phyloP scores from a whole-genome alignment of 2,113 vertebrate species.

The Rhea pennata region DNA sequence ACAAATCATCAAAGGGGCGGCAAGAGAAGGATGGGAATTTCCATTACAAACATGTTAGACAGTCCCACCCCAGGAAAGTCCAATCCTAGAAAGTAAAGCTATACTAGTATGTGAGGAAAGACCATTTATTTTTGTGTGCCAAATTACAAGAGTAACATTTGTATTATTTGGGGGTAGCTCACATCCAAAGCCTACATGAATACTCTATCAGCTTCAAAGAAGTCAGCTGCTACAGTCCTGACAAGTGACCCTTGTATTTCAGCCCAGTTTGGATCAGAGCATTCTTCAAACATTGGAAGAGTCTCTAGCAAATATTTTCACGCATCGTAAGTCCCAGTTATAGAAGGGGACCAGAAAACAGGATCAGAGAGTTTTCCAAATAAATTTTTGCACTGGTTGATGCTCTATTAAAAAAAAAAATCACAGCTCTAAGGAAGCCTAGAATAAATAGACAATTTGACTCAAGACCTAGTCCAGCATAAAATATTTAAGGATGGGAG shows the following conservation, averaged over 20 bases:
- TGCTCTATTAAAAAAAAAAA: neutral
- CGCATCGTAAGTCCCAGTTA: neutral
- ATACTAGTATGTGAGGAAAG: neutral
- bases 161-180: neutral
- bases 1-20: neutral
- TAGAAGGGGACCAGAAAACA: neutral
- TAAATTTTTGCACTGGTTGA: neutral
- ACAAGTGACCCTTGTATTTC: neutral
- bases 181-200: neutral
- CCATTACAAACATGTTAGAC: slow-evolving; percentile 14
- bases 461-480: neutral
- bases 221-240: neutral
- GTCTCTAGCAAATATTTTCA: neutral
- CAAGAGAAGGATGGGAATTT: slow-evolving; percentile 32
- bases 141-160: neutral
- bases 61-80: neutral
- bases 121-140: neutral
- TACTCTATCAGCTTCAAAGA: neutral
- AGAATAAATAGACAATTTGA: neutral
- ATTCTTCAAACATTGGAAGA: neutral
- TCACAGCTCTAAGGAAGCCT: neutral
- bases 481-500: neutral
- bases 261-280: neutral
- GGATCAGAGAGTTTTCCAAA: neutral
- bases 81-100: neutral